Percentiles rank a stretch among this genome's conserved stretches.
These are phyloP conservation scores for Melanostoma mellinum DNA, from an alignment of 2,888 invertebrate genomes.

Conservation along the genomic window DNA sequence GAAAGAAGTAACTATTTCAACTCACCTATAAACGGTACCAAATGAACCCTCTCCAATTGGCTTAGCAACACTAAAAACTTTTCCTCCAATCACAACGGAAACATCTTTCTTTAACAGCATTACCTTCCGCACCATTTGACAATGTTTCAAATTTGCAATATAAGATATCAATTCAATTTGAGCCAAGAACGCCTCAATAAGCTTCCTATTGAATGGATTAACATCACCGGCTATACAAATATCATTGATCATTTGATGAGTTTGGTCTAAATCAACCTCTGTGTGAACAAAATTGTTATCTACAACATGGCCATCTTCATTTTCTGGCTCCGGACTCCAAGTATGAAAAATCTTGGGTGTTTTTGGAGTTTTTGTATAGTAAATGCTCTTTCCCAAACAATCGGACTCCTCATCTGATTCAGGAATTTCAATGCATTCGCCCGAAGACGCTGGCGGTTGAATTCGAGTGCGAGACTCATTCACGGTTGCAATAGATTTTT, in stretches of 20 bases:
- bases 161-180: slow-evolving; percentile 88
- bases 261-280: slow-evolving; percentile 75
- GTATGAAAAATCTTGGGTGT: slow-evolving; percentile 74
- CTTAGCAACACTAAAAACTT: slow-evolving; percentile 85
- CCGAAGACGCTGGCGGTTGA: background rate
- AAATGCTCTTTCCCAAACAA: slow-evolving; percentile 78
- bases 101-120: slow-evolving; percentile 83
- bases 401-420: slow-evolving; percentile 58
- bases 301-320: slow-evolving; percentile 37
- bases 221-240: slow-evolving; percentile 80
- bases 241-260: slow-evolving; percentile 75
- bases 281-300: slow-evolving; percentile 75
- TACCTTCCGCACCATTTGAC: slow-evolving; percentile 83
- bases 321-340: slow-evolving; percentile 76
- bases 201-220: slow-evolving; percentile 91
- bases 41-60: slow-evolving; percentile 92
- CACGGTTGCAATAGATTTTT: background rate
- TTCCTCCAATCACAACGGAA: slow-evolving; percentile 82
- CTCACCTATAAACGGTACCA: slow-evolving; percentile 89
- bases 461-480: background rate
- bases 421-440: slow-evolving; percentile 48
- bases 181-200: slow-evolving; percentile 85
- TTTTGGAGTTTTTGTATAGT: slow-evolving; percentile 77
- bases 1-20: background rate
- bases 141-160: slow-evolving; percentile 83